Conservation (phyloP, 2,113 vertebrate species). For the Nothoprocta pentlandii region DNA sequence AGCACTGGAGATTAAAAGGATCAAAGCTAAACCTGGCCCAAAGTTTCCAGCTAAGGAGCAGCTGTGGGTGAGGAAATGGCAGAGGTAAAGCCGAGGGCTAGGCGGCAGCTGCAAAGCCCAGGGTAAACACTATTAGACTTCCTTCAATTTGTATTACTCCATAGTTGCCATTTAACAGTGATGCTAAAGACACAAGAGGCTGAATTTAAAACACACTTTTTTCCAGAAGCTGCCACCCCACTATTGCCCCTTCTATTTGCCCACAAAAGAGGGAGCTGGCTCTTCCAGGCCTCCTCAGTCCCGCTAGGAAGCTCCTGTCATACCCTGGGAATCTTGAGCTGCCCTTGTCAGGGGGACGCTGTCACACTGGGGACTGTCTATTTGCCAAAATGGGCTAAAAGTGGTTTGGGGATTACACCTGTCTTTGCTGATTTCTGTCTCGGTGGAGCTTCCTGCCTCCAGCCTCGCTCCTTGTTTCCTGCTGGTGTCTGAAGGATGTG, state of each 20-base stretch:
- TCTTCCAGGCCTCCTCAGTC: too few relatives aligned
- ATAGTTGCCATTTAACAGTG: not conserved
- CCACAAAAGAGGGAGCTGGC: not conserved
- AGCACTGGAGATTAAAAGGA: not conserved
- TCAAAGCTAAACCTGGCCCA: not conserved
- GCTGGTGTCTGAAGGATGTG: constrained; percentile 20
- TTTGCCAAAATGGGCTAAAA: constrained; percentile 33
- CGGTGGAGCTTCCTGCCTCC: constrained; percentile 31
- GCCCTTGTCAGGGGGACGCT: not conserved
- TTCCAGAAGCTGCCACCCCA: not conserved
- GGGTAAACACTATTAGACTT: not conserved
- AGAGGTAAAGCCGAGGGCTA: not conserved
- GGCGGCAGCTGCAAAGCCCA: not conserved
- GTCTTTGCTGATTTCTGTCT: constrained; percentile 41
- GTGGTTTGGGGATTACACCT: constrained; percentile 55
- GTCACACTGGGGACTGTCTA: constrained; percentile 28
- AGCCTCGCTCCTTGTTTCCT: constrained; percentile 34
- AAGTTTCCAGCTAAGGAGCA: not conserved
- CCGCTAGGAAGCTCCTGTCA: not conserved
- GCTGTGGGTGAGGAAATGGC: not conserved
- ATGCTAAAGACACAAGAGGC: not conserved
- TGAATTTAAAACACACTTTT: not conserved
- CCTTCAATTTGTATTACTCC: not conserved
- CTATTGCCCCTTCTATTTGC: not conserved
- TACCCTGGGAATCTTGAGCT: not conserved